Evolutionary conservation across 2,888 invertebrate genomes (phyloP).

Genomic region (Amphipoea oculea): DNA sequence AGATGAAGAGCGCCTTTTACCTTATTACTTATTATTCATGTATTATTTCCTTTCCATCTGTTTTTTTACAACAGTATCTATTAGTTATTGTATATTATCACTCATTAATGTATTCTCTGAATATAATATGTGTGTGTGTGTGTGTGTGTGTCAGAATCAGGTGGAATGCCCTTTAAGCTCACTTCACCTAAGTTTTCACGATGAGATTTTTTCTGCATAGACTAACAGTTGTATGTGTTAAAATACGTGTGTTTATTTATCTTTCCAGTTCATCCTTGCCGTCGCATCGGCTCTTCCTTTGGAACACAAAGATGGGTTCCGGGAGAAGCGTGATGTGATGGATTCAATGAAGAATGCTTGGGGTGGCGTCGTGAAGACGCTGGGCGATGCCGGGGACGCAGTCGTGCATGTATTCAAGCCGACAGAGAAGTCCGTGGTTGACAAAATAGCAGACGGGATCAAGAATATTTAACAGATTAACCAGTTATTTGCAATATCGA

Average conservation of each 20-base stretch:
- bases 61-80: too few relatives aligned
- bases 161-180: background rate
- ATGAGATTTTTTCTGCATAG: too few relatives aligned
- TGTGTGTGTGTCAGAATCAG: background rate
- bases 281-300: slow-evolving; percentile 74
- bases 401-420: slow-evolving; percentile 86
- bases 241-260: slow-evolving; percentile 1
- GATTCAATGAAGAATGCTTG: slow-evolving; percentile 84
- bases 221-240: background rate
- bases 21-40: background rate
- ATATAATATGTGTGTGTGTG: background rate
- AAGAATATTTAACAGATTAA: slow-evolving; percentile 76
- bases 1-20: background rate
- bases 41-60: too few relatives aligned
- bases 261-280: slow-evolving; percentile 72
- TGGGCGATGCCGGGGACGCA: slow-evolving; percentile 83
- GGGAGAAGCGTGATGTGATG: slow-evolving; percentile 82
- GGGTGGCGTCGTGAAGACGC: slow-evolving; percentile 80
- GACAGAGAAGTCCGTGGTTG: slow-evolving; percentile 81
- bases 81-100: too few relatives aligned
- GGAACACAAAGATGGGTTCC: slow-evolving; percentile 50
- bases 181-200: background rate
- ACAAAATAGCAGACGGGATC: slow-evolving; percentile 81
- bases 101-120: too few relatives aligned
- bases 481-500: slow-evolving; percentile 42